Conservation (phyloP, 2,888 invertebrate species). For the Athalia cordata region DNA sequence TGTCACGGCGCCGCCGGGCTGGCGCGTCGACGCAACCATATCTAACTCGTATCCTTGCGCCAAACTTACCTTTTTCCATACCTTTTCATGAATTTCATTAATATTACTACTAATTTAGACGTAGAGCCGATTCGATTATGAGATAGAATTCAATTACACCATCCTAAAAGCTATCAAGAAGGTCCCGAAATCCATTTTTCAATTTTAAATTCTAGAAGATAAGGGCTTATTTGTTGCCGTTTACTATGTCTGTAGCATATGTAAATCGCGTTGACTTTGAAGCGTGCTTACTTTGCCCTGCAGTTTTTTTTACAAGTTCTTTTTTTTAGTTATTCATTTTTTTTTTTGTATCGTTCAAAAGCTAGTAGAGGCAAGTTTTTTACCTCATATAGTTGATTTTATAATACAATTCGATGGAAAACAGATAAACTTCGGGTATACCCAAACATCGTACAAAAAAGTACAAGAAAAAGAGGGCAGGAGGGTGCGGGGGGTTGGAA, state of each 20-base stretch:
- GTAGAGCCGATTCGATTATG: conserved; percentile 7
- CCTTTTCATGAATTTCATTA: conserved; percentile 53
- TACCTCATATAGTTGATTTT: conserved; percentile 29
- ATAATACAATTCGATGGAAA: conserved; percentile 36
- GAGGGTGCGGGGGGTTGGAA: too few relatives aligned
- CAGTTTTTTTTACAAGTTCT: background rate
- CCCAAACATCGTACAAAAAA: conserved; percentile 67
- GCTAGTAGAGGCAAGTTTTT: conserved; percentile 24
- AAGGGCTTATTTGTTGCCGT: too few relatives aligned
- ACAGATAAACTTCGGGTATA: conserved; percentile 50
- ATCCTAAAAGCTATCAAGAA: background rate
- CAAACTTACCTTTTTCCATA: background rate
- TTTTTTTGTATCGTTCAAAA: background rate
- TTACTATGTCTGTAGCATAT: too few relatives aligned
- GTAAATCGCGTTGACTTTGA: background rate
- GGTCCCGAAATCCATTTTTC: background rate
- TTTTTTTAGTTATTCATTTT: conserved; percentile 3
- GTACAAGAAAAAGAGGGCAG: conserved; percentile 59
- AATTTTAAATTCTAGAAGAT: too few relatives aligned
- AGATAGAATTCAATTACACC: background rate
- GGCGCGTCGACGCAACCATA: conserved; percentile 26
- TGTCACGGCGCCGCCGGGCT: conserved; percentile 44
- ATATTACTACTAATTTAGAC: conserved; percentile 51
- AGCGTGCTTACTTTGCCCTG: too few relatives aligned
- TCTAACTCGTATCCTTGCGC: conserved; percentile 2